These are phyloP conservation scores for Ommatoiulus sabulosus DNA, from an alignment of 2,888 invertebrate species.

Conservation along the genomic window DNA sequence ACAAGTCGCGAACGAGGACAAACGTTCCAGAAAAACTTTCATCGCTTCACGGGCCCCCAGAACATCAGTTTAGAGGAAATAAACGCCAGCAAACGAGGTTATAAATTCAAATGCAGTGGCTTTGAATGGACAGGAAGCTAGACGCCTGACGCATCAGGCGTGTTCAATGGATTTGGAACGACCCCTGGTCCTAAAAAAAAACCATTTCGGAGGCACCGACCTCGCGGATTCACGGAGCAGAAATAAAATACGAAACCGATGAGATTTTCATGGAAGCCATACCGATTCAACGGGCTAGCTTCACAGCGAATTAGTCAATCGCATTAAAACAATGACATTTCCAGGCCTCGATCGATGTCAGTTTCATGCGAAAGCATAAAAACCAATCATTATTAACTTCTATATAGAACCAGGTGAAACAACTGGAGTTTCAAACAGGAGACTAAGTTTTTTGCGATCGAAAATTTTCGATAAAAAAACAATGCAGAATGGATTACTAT, in stretches of 20 bases:
- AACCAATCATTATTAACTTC: not conserved
- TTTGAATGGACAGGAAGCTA: not conserved
- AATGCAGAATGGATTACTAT: too few relatives aligned
- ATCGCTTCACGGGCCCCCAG: not conserved
- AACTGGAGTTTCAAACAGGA: not conserved
- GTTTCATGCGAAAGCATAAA: not conserved
- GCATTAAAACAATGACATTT: constrained; percentile 32
- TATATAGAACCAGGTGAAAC: not conserved
- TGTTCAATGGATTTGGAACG: constrained; percentile 22
- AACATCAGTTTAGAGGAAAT: not conserved
- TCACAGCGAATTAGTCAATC: constrained; percentile 8
- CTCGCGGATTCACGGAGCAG: not conserved
- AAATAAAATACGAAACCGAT: not conserved
- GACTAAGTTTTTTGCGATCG: not conserved
- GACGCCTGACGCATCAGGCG: not conserved
- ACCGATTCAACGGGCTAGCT: not conserved
- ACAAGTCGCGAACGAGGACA: not conserved
- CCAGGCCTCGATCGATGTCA: not conserved
- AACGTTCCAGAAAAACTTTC: not conserved
- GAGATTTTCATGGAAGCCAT: not conserved
- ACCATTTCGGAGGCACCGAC: not conserved
- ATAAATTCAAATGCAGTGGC: not conserved
- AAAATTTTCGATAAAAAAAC: not conserved
- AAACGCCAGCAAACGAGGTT: not conserved
- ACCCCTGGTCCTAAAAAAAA: not conserved